Percentiles rank a stretch among this genome's conserved stretches.
Evolutionary conservation across 1,140 invertebrate species (phyloP).

Genomic region (Hydropsyche tenuis): DNA sequence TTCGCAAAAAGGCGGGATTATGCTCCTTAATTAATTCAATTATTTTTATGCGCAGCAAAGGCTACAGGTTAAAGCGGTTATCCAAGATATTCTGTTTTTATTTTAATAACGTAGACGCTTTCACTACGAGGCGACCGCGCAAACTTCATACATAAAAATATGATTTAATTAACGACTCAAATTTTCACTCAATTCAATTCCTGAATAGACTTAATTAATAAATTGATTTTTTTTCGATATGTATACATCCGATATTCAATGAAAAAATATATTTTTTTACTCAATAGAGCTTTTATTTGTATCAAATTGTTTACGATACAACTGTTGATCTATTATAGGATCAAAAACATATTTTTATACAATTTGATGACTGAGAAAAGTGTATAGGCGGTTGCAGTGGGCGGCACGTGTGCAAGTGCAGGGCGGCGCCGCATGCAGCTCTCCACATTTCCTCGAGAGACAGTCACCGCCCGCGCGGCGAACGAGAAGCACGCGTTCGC

Average conservation of each 20-base stretch:
- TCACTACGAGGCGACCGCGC: not conserved
- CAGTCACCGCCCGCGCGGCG: conserved; percentile 44
- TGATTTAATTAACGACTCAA: too few relatives aligned
- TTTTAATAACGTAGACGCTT: not conserved
- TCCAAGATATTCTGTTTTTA: not conserved
- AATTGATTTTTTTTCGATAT: too few relatives aligned
- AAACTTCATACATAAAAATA: too few relatives aligned
- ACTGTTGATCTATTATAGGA: too few relatives aligned
- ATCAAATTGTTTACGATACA: too few relatives aligned
- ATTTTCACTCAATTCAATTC: too few relatives aligned
- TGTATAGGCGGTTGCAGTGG: not conserved
- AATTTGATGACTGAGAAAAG: not conserved
- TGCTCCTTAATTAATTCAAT: conserved; percentile 13
- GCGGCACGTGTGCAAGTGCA: conserved; percentile 16
- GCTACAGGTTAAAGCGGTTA: too few relatives aligned
- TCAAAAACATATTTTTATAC: too few relatives aligned
- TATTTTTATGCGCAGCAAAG: not conserved
- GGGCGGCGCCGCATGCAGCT: conserved; percentile 17
- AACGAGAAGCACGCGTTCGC: conserved; percentile 35
- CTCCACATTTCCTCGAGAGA: not conserved
- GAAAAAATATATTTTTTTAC: too few relatives aligned
- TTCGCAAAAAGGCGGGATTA: not conserved
- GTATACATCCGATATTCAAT: too few relatives aligned
- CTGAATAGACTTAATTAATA: too few relatives aligned
- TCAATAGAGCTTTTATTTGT: too few relatives aligned